These are phyloP conservation scores for Patella pellucida DNA, from an alignment of 2,888 invertebrate genomes.

Conservation along the genomic window DNA sequence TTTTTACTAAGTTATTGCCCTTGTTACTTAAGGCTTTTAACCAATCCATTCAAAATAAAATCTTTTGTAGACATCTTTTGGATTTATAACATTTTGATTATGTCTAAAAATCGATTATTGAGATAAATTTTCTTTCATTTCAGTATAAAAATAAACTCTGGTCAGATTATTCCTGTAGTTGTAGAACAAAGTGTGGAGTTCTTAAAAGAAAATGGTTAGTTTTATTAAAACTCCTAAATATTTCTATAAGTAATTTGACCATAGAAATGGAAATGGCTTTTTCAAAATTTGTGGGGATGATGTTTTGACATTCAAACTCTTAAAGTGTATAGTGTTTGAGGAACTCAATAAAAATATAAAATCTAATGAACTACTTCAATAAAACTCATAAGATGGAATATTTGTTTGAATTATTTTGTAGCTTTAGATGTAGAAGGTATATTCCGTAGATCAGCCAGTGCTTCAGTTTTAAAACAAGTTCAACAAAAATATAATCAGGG, in stretches of 20 bases:
- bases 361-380: too few species aligned
- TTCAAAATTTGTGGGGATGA: too few species aligned
- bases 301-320: too few species aligned
- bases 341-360: too few species aligned
- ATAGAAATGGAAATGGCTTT: not conserved
- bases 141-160: slow-evolving; percentile 86
- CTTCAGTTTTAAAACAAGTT: slow-evolving; percentile 84
- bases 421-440: slow-evolving; percentile 95
- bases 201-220: slow-evolving; percentile 87
- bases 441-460: slow-evolving; percentile 93
- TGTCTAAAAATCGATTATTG: too few species aligned
- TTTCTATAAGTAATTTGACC: not conserved
- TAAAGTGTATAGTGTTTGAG: too few species aligned
- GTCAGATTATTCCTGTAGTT: slow-evolving; percentile 90
- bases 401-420: slow-evolving; percentile 66
- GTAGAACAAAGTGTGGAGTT: slow-evolving; percentile 92
- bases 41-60: too few species aligned
- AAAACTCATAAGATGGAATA: too few species aligned
- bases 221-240: not conserved
- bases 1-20: too few species aligned
- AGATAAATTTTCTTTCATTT: slow-evolving; percentile 37
- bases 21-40: too few species aligned
- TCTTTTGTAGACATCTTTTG: too few species aligned
- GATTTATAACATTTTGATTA: too few species aligned
- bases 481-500: slow-evolving; percentile 90